Evolutionary conservation across 2,797 vertebrate species (phyloP), one percentile per base, ranked within the genome.

Genomic region (Xiphorhynchus erythropygius): DNA sequence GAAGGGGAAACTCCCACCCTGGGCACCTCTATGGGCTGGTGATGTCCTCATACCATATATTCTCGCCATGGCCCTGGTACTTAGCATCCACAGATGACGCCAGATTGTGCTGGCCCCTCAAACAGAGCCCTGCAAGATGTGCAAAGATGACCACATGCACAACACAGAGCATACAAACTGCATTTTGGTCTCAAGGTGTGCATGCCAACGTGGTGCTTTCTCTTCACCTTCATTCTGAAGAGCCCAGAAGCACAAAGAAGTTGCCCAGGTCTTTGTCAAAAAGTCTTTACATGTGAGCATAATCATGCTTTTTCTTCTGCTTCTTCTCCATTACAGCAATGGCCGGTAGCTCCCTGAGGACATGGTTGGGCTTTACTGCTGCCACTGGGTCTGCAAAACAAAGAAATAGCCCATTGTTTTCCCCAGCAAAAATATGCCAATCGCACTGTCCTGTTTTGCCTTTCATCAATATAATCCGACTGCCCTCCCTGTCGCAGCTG

Each of bases 361-460:
- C n/a, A 47, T 13, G 39, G 65, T 1, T 88, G 73, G 55, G 59
- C 33, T 93, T 59, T 57, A 78, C 39, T 47, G 77, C 63, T 91
- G 55, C 41, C 77, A 60, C 59, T 59, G 67, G 62, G 28, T 73
- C 96, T 97, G 86, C 70, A 95, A 97, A 96, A 95, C 85, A 97
- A 93, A 95, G 57, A 83, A 92, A 74, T 4, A 86, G 33, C 1
- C 1, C 67, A 84, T 84, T 35, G 24, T 86, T 89, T 88, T 55
- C 55, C 79, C 74, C 56, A 78, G 63, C 0, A 0, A 84, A 93
- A 92, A 77, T 19, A 80, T 7, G 73, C 39, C 2, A 0, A 55
- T 47, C 59, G 67, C 57, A 63, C 64, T 71, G 69, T 88, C 86
- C 69, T 65, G 70, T 83, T 94, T 91, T 87, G 91, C 65, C 60